Percentiles rank a stretch among this genome's conserved stretches.
phyloP scores from a whole-genome alignment of 37 sponge, comb jelly and placozoan species.

The Bolinopsis microptera region DNA sequence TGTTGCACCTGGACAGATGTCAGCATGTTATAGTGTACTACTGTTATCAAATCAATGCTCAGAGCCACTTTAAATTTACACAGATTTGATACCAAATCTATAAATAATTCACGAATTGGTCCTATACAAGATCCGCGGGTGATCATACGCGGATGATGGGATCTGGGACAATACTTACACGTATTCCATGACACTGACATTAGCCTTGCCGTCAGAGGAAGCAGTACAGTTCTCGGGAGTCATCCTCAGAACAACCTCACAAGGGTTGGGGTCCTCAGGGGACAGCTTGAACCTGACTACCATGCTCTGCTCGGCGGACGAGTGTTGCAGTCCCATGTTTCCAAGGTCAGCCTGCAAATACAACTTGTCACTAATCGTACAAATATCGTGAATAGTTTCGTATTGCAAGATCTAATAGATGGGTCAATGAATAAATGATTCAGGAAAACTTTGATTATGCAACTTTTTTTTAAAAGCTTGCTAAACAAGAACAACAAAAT shows the following conservation, averaged over 20 bases:
- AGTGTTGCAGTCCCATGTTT: conserved; percentile 10
- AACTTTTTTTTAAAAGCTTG: too few relatives aligned
- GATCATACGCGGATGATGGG: too few relatives aligned
- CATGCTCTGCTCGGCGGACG: conserved; percentile 50
- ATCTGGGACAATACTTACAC: conserved; percentile 15
- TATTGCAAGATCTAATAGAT: too few relatives aligned
- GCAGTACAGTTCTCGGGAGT: conserved; percentile 49
- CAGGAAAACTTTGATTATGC: too few relatives aligned
- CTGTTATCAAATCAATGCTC: background rate
- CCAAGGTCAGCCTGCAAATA: background rate
- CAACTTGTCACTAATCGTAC: too few relatives aligned
- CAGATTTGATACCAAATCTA: too few relatives aligned
- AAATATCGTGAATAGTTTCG: too few relatives aligned
- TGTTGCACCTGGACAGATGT: conserved; percentile 23
- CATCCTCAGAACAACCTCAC: conserved; percentile 59
- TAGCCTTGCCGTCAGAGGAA: conserved; percentile 53
- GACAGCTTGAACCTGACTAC: conserved; percentile 57
- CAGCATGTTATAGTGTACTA: background rate
- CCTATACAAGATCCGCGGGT: too few relatives aligned
- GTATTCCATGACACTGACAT: conserved; percentile 20
- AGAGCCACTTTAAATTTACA: background rate
- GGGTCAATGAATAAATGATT: too few relatives aligned
- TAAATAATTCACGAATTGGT: too few relatives aligned
- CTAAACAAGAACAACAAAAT: too few relatives aligned
- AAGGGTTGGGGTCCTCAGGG: conserved; percentile 61